A percentile compares a stretch with the other conserved stretches of the same genome.
Evolutionary conservation across 2,797 vertebrate species (phyloP).

Genomic region (Thamnophis elegans): DNA sequence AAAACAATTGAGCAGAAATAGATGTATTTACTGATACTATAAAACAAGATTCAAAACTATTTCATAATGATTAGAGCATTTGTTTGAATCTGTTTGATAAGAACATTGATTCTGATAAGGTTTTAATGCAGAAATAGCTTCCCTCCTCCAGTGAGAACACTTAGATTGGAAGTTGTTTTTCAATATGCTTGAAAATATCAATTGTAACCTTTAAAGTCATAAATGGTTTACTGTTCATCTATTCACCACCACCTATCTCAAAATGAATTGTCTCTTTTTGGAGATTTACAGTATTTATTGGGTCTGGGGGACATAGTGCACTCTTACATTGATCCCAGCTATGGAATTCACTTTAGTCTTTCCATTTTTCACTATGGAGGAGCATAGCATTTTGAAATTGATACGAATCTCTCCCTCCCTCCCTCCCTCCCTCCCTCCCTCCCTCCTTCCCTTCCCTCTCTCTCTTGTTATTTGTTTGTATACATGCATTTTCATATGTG

Average conservation of each 20-base stretch:
- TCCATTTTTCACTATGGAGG: background rate
- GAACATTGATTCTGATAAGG: background rate
- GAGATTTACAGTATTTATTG: background rate
- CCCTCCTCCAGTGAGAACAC: background rate
- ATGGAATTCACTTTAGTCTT: background rate
- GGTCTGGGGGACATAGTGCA: background rate
- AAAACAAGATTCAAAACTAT: background rate
- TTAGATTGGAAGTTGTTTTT: background rate
- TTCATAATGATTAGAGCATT: background rate
- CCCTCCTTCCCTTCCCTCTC: no score
- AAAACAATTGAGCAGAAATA: background rate
- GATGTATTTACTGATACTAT: background rate
- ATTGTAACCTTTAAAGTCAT: background rate
- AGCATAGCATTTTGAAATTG: background rate
- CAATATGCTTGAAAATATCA: background rate
- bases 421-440: no score
- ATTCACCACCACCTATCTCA: background rate
- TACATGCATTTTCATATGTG: background rate
- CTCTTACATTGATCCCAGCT: background rate
- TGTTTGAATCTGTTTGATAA: background rate
- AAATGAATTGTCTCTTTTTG: background rate
- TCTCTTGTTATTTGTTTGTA: background rate
- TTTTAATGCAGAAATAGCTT: background rate
- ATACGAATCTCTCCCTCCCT: background rate
- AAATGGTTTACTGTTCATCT: background rate